phyloP scores from a whole-genome alignment of 2,113 vertebrate species.

The Podilymbus podiceps region DNA sequence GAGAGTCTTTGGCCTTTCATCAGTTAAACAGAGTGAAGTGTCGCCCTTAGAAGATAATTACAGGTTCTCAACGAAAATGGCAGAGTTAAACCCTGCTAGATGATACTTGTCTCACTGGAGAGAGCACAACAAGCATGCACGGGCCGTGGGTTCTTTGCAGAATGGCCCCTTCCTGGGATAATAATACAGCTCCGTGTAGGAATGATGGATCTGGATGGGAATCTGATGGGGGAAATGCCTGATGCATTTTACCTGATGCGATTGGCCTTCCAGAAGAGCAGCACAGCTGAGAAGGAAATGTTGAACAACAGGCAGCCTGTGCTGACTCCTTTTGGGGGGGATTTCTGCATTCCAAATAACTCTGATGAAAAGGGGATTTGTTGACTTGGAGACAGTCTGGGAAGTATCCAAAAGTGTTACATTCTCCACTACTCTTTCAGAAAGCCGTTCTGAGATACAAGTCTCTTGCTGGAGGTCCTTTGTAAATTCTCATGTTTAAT shows the following conservation, averaged over 20 bases:
- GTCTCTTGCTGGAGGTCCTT: conserved; percentile 17
- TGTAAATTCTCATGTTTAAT: conserved; percentile 68
- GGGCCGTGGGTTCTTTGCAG: conserved; percentile 32
- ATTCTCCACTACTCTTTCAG: background rate
- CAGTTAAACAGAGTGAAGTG: conserved; percentile 65
- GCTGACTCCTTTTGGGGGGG: background rate
- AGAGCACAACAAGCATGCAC: conserved; percentile 17
- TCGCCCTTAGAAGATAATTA: conserved; percentile 70
- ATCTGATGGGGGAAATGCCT: background rate
- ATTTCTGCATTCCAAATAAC: background rate
- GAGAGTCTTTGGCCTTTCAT: conserved; percentile 57
- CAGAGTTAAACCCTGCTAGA: conserved; percentile 59
- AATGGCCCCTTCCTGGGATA: conserved; percentile 72
- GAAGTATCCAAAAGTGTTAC: background rate
- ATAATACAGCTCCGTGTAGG: conserved; percentile 40
- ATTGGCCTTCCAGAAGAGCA: background rate
- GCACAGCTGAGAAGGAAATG: conserved; percentile 1
- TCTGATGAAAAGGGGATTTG: background rate
- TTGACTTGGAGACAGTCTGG: conserved; percentile 8
- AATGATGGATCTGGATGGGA: conserved; percentile 1
- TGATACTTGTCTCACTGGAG: conserved; percentile 69
- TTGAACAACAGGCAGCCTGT: background rate
- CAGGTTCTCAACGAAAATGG: conserved; percentile 72
- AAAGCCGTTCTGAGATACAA: background rate
- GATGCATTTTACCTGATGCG: conserved; percentile 23